phyloP scores from a whole-genome alignment of 2,113 vertebrate genomes.

The Elephantulus edwardii region DNA sequence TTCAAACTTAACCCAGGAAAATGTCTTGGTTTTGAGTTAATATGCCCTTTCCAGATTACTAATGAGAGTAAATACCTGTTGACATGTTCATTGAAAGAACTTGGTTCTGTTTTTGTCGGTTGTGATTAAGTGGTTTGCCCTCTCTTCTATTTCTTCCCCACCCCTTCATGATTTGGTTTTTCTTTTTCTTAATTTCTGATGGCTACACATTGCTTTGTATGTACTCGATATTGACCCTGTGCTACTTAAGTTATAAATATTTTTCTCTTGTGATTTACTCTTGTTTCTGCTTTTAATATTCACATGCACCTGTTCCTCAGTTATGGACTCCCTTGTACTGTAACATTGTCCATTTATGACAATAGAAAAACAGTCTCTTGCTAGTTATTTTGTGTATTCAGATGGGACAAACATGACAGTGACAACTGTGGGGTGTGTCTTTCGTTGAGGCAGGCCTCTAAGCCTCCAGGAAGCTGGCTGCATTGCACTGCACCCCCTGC shows the following conservation, averaged over 20 bases:
- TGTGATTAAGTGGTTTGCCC: background rate
- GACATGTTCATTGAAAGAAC: background rate
- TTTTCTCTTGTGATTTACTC: background rate
- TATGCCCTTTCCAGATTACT: background rate
- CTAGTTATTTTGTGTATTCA: no score
- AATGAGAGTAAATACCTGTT: background rate
- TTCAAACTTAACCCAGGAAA: background rate
- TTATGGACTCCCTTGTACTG: no score
- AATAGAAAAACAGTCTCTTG: no score
- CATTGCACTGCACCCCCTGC: no score
- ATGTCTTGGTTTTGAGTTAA: background rate
- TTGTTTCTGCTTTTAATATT: background rate
- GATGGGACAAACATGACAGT: no score
- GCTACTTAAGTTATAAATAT: background rate
- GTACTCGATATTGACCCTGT: background rate
- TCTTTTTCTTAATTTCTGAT: no score
- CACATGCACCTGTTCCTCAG: no score
- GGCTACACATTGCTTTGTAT: background rate
- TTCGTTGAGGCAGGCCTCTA: no score
- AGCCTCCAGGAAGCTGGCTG: no score
- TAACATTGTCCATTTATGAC: no score
- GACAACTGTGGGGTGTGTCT: no score
- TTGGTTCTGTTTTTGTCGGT: background rate
- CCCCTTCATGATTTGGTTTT: background rate
- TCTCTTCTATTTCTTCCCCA: background rate